Evolutionary conservation across 30 jellyfish, hydroid and myxozoan species (phyloP).

Genomic region (Clytia hemisphaerica): DNA sequence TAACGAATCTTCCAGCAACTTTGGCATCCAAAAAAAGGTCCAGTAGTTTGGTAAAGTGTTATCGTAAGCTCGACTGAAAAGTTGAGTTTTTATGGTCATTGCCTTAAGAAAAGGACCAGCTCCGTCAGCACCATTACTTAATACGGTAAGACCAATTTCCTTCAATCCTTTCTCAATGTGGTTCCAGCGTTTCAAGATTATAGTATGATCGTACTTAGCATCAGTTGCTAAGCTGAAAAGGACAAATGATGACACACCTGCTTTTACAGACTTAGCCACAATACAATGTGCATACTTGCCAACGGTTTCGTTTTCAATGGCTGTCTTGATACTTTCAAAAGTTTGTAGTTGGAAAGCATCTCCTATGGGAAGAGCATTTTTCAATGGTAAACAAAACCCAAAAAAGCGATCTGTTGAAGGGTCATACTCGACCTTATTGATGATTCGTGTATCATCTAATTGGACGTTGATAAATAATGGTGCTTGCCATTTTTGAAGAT

Average conservation of each 20-base stretch:
- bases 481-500: slow-evolving; percentile 27
- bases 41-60: slow-evolving; percentile 11
- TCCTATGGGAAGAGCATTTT: not conserved
- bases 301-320: slow-evolving; percentile 2
- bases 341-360: slow-evolving; percentile 1
- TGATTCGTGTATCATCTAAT: too few species aligned
- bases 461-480: slow-evolving; percentile 1
- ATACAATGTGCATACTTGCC: slow-evolving; percentile 17
- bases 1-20: not conserved
- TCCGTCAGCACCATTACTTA: too few species aligned
- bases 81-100: too few species aligned
- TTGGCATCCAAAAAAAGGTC: slow-evolving; percentile 28
- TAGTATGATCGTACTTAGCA: not conserved
- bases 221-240: slow-evolving; percentile 30
- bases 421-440: too few species aligned
- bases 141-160: too few species aligned
- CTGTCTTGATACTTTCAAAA: slow-evolving; percentile 8
- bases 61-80: too few species aligned
- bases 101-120: too few species aligned
- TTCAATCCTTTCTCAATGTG: not conserved
- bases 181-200: slow-evolving; percentile 1
- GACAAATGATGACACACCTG: slow-evolving; percentile 24
- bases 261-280: slow-evolving; percentile 12
- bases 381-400: too few species aligned
- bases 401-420: too few species aligned